phyloP scores from a whole-genome alignment of 2,888 invertebrate genomes.

The Perithous albicinctus region DNA sequence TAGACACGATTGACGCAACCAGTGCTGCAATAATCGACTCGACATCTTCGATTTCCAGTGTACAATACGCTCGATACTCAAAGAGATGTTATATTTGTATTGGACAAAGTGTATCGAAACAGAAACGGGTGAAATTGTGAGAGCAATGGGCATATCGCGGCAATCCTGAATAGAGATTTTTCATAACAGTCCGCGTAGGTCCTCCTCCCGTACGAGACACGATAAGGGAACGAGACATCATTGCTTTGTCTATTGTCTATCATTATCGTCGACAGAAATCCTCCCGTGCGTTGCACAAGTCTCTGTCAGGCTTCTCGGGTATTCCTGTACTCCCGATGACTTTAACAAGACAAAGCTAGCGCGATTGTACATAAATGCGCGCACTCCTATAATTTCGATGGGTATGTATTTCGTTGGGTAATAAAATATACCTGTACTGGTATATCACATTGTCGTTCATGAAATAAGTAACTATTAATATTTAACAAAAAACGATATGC shows the following conservation, averaged over 20 bases:
- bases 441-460: too few species aligned
- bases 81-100: neutral
- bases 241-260: conserved; percentile 59
- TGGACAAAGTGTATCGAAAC: neutral
- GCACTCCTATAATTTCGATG: neutral
- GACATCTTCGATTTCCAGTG: neutral
- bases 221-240: conserved; percentile 56
- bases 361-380: neutral
- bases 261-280: conserved; percentile 43
- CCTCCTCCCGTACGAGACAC: neutral
- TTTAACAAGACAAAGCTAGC: neutral
- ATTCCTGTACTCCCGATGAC: neutral
- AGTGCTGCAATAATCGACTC: neutral
- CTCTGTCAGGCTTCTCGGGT: neutral
- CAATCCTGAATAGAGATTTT: conserved; percentile 3
- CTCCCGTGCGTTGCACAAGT: neutral
- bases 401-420: neutral
- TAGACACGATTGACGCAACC: neutral
- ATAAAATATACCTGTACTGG: neutral
- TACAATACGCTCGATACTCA: neutral
- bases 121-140: neutral
- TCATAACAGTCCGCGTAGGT: neutral
- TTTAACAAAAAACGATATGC: too few species aligned
- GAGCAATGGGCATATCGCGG: neutral
- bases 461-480: too few species aligned